Base-by-base conservation (phyloP, 2,888 invertebrate species). In the Carabus problematicus region DNA sequence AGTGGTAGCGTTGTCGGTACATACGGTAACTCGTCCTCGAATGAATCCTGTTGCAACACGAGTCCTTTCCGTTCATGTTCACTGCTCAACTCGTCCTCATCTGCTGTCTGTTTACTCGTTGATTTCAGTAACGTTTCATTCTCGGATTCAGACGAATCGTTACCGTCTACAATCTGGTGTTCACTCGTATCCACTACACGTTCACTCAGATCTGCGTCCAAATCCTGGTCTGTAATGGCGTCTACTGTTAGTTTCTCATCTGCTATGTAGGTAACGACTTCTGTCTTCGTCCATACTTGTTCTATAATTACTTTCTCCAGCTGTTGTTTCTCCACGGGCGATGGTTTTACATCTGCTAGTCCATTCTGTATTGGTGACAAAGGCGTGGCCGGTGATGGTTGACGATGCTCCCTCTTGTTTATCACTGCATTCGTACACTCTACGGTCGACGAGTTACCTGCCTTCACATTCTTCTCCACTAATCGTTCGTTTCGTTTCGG, bases 1-100 rank as follows among this genome's bases (percentile, higher is more conserved):
- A 89, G 86, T 16, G 95, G 95, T 77, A 95, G 83, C 64, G 94
- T 95, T n/a, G 95, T 94, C 68, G 95, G 94, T 77, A 95, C 89
- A 79, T 93, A 94, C 1, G 95, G 95, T 77, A 95, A 84, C 81
- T 93, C 93, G 75, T 91, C 91, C 76, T 94, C 94, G 77, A 93
- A 91, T 45, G 94, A 94, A 78, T 94, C 93, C 78, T 93, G 90
- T 75, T 88, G 89, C 70, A 90, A 85, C 55, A 94, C 93, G 52
- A 95, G 84, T 1, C 89, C 88, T 73, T 90, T 90, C 72, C 91
- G 86, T 80, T 94, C 94, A 58, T 89, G 83, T 75, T 89, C 89
- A 73, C 42, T 67, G 12, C 42, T 42, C 7, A 43, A 52, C 60
- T 67, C 67, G 19, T 67, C 66, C 7, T 59, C 60, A 9, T 40